Percentiles rank a stretch among this genome's conserved stretches.
phyloP scores from a whole-genome alignment of 2,888 invertebrate genomes.

The Liodrosophila aerea region DNA sequence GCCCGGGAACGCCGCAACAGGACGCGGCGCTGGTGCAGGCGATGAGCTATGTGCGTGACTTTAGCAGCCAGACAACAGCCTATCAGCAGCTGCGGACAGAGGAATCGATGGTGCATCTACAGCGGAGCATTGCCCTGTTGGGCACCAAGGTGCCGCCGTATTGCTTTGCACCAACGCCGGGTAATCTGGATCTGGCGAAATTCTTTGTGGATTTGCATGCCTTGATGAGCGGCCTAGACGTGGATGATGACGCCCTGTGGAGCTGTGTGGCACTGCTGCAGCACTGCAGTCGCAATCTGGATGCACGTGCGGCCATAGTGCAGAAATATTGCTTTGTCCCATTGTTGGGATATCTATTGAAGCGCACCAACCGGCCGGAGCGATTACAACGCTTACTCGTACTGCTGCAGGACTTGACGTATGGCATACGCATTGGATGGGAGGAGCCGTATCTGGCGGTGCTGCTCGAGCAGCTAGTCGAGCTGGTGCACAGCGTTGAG shows the following conservation, averaged over 20 bases:
- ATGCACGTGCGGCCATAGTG: slow-evolving; percentile 74
- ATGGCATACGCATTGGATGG: slow-evolving; percentile 91
- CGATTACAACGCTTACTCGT: slow-evolving; percentile 71
- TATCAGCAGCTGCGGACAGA: slow-evolving; percentile 74
- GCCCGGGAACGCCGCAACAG: slow-evolving; percentile 20
- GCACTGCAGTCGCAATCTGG: slow-evolving; percentile 77
- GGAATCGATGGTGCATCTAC: slow-evolving; percentile 74
- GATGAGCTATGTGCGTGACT: slow-evolving; percentile 77
- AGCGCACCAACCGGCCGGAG: slow-evolving; percentile 69
- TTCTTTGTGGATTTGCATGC: slow-evolving; percentile 80
- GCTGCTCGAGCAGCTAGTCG: slow-evolving; percentile 87
- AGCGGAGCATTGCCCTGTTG: slow-evolving; percentile 76
- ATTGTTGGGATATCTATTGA: slow-evolving; percentile 72
- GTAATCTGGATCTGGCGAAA: slow-evolving; percentile 74
- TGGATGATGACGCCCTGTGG: slow-evolving; percentile 78
- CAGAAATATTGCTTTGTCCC: slow-evolving; percentile 80
- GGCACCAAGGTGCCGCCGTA: slow-evolving; percentile 70
- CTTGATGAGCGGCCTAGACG: slow-evolving; percentile 71
- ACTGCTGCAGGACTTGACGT: slow-evolving; percentile 87
- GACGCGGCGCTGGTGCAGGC: slow-evolving; percentile 60
- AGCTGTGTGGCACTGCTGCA: slow-evolving; percentile 77
- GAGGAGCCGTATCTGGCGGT: slow-evolving; percentile 89
- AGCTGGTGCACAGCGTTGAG: slow-evolving; percentile 84
- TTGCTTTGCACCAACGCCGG: slow-evolving; percentile 65
- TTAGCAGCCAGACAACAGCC: slow-evolving; percentile 66